A percentile compares a stretch with the other conserved stretches of the same genome.
phyloP scores from a whole-genome alignment of 1,140 invertebrate species.

The Calliopsis andreniformis region DNA sequence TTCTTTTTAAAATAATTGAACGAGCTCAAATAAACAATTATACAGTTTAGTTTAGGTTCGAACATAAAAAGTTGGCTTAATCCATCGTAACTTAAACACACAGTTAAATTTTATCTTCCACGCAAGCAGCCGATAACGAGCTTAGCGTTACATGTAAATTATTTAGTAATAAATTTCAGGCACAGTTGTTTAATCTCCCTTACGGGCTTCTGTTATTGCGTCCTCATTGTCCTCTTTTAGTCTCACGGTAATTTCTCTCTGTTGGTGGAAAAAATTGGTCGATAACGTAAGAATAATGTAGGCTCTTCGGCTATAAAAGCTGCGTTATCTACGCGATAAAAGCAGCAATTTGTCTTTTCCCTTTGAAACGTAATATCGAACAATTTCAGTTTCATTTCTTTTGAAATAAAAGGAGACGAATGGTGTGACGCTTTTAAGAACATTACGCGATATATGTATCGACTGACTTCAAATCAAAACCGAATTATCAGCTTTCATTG shows the following conservation, averaged over 20 bases:
- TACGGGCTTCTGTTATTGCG: constrained; percentile 20
- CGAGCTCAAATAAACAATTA: not conserved
- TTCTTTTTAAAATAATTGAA: not conserved
- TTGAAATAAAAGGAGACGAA: no score
- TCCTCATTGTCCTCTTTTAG: constrained; percentile 8
- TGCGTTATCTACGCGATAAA: not conserved
- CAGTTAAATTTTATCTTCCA: not conserved
- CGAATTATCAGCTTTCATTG: no score
- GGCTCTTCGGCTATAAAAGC: not conserved
- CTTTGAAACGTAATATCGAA: no score
- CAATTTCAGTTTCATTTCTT: no score
- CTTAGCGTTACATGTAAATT: not conserved
- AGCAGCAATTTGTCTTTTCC: not conserved
- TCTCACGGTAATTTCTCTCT: not conserved
- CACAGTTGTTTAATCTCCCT: not conserved
- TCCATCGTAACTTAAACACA: not conserved
- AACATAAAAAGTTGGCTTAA: no score
- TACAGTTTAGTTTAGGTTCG: no score
- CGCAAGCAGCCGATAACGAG: not conserved
- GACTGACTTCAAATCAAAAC: no score
- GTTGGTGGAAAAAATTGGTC: constrained; percentile 6
- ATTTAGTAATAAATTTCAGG: constrained; percentile 4
- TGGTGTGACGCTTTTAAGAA: no score
- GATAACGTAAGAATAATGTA: constrained; percentile 10
- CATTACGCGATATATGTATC: no score